Conservation (phyloP, 1,140 invertebrate genomes). For the Ceratosolen fusciceps region DNA sequence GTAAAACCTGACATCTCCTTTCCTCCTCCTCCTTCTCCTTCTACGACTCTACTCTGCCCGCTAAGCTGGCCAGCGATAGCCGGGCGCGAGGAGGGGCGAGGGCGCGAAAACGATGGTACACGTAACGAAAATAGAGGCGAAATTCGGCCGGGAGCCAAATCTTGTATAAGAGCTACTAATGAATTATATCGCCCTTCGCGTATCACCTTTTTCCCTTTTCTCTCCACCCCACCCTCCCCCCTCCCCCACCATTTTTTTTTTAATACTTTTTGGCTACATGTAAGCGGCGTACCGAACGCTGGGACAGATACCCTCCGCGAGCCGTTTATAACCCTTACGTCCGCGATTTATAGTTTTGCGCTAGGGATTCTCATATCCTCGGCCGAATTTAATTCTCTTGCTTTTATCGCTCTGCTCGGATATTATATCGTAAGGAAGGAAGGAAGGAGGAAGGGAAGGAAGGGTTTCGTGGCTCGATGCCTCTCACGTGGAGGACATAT, state of each 20-base stretch:
- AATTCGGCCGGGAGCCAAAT: conserved; percentile 47
- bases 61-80: too few species aligned
- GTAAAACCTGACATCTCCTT: too few species aligned
- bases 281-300: neutral
- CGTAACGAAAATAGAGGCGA: conserved; percentile 63
- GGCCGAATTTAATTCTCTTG: neutral
- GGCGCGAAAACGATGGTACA: conserved; percentile 17
- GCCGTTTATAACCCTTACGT: conserved; percentile 7
- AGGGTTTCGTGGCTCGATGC: too few species aligned
- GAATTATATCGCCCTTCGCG: neutral
- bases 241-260: neutral
- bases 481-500: too few species aligned
- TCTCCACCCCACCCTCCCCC: too few species aligned
- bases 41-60: too few species aligned
- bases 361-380: neutral
- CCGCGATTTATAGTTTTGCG: neutral
- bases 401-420: too few species aligned
- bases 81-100: conserved; percentile 17
- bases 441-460: too few species aligned
- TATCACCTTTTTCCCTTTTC: neutral
- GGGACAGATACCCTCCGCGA: neutral
- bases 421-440: too few species aligned
- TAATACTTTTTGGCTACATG: neutral
- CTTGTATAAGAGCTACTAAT: conserved; percentile 42
- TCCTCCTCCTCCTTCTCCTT: too few species aligned